Evolutionary conservation across 2,888 invertebrate genomes (phyloP).

Genomic region (Coremacera marginata): DNA sequence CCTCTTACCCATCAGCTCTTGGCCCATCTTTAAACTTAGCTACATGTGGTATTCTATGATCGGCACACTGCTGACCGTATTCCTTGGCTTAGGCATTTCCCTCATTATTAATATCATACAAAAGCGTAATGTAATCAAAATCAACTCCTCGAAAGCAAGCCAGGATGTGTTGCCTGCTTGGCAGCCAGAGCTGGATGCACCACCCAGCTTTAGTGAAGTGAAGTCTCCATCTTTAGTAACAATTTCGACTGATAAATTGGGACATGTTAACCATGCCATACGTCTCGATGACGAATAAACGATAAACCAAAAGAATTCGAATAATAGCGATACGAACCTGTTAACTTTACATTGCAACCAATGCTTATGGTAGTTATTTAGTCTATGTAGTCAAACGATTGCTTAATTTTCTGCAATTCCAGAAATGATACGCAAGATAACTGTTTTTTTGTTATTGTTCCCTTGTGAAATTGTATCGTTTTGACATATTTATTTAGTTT

Average conservation of each 20-base stretch:
- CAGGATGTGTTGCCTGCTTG: constrained; percentile 50
- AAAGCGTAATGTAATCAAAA: constrained; percentile 60
- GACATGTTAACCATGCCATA: constrained; percentile 65
- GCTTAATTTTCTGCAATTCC: background rate
- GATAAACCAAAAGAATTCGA: background rate
- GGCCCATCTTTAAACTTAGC: constrained; percentile 79
- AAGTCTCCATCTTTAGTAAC: constrained; percentile 16
- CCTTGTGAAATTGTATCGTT: background rate
- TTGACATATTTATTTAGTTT: background rate
- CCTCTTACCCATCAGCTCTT: constrained; percentile 53
- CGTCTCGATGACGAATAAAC: constrained; percentile 65
- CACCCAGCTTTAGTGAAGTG: constrained; percentile 40
- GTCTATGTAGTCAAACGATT: background rate
- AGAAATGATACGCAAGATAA: constrained; percentile 7
- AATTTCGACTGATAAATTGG: constrained; percentile 45
- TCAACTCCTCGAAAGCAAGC: constrained; percentile 54
- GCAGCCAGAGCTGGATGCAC: constrained; percentile 48
- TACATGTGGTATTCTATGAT: constrained; percentile 93
- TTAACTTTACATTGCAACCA: background rate
- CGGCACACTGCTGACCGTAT: constrained; percentile 80
- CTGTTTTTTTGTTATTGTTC: background rate
- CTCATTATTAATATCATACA: constrained; percentile 71
- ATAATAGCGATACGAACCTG: constrained; percentile 7
- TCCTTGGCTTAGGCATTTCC: constrained; percentile 82
- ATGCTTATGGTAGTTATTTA: background rate